Evolutionary conservation across 2,888 invertebrate genomes (phyloP).

Genomic region (Drosophila robusta): DNA sequence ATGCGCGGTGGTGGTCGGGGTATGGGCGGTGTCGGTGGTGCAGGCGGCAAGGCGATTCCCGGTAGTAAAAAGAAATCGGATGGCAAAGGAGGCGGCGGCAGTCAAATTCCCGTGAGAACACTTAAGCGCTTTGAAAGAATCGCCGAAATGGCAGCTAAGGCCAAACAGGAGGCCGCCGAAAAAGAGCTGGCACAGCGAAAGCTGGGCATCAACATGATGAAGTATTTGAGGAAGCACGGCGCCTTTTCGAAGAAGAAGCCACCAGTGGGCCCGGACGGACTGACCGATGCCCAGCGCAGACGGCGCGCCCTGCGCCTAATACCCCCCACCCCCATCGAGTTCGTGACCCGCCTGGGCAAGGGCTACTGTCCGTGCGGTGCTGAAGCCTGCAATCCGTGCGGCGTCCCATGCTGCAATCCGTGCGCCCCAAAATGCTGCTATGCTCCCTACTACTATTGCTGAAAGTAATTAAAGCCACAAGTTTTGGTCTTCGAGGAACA

Average conservation of each 20-base stretch:
- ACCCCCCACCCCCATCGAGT: conserved; percentile 54
- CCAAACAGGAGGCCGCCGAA: neutral
- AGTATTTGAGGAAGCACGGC: neutral
- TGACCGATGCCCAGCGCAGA: conserved; percentile 44
- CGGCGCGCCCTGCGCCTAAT: conserved; percentile 42
- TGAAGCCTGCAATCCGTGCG: conserved; percentile 3
- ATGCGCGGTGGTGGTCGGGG: conserved; percentile 19
- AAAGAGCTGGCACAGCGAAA: neutral
- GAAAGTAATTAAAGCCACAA: neutral
- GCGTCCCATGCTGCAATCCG: neutral
- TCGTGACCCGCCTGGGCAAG: conserved; percentile 58
- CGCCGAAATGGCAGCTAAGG: neutral
- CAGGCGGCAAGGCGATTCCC: too few species aligned
- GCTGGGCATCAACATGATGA: conserved; percentile 1
- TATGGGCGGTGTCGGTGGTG: too few species aligned
- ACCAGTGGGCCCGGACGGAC: conserved; percentile 42
- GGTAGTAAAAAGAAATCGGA: neutral
- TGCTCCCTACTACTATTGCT: conserved; percentile 14
- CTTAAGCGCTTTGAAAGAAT: conserved; percentile 1
- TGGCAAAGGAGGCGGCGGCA: neutral
- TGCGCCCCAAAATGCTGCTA: neutral
- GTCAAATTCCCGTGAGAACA: conserved; percentile 9
- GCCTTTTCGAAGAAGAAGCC: neutral
- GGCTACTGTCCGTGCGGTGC: conserved; percentile 38
- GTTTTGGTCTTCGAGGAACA: too few species aligned